Conservation (phyloP, 1,140 invertebrate species). For the silkworm (Bombyx mori) region ASM3026992v2 NC_085126.1:6458001-6458500, state of each 20-base stretch:
- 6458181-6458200: too few relatives aligned
- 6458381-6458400: not conserved
- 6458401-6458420: constrained; percentile 1
- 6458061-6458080: constrained; percentile 1
- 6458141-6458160: constrained; percentile 4
- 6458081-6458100: too few relatives aligned
- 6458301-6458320: not conserved
- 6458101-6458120: too few relatives aligned
- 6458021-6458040: not conserved
- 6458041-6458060: too few relatives aligned
- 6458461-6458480: constrained; percentile 2
- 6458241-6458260: constrained; percentile 3
- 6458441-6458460: too few relatives aligned
- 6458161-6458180: too few relatives aligned
- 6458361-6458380: not conserved
- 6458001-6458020: constrained; percentile 2
- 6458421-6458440: constrained; percentile 1
- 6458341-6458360: not conserved
- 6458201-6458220: too few relatives aligned
- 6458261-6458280: not conserved
- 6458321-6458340: too few relatives aligned
- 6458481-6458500: too few relatives aligned
- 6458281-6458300: too few relatives aligned
- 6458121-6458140: constrained; percentile 4
- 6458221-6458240: constrained; percentile 3